A percentile compares a stretch with the other conserved stretches of the same genome.
Conservation (phyloP, 2,113 vertebrate species). For the Eleginops maclovinus region DNA sequence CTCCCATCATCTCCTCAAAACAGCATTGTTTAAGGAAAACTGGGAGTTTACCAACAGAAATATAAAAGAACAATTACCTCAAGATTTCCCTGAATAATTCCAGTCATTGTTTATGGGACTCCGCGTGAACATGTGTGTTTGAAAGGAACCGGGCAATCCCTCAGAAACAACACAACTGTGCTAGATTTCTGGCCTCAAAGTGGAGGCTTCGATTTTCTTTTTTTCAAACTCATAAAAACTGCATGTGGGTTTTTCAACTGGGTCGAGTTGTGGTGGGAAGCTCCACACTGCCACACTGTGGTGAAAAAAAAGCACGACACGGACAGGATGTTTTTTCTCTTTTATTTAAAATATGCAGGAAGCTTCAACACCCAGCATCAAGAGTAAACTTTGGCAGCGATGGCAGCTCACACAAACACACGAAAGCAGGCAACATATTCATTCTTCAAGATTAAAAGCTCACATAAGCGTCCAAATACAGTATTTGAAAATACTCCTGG, state of each 20-base stretch:
- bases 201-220: slow-evolving; percentile 35
- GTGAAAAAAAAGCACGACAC: neutral
- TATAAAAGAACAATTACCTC: slow-evolving; percentile 71
- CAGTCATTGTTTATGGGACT: slow-evolving; percentile 52
- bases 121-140: slow-evolving; percentile 42
- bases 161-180: slow-evolving; percentile 64
- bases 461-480: slow-evolving; percentile 48
- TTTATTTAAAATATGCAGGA: slow-evolving; percentile 52
- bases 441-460: slow-evolving; percentile 28
- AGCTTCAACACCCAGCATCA: slow-evolving; percentile 21
- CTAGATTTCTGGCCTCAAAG: slow-evolving; percentile 64
- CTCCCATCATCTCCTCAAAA: slow-evolving; percentile 50
- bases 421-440: neutral
- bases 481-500: slow-evolving; percentile 16
- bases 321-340: neutral
- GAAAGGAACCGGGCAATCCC: slow-evolving; percentile 48
- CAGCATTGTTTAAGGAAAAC: slow-evolving; percentile 66
- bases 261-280: slow-evolving; percentile 24
- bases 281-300: slow-evolving; percentile 71
- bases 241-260: slow-evolving; percentile 32
- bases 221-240: slow-evolving; percentile 4
- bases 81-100: slow-evolving; percentile 66
- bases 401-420: neutral
- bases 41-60: slow-evolving; percentile 74
- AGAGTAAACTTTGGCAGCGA: slow-evolving; percentile 49